These are phyloP conservation scores for Lepidochrysops patricia DNA, from an alignment of 2,888 invertebrate species.

Conservation along the genomic window DNA sequence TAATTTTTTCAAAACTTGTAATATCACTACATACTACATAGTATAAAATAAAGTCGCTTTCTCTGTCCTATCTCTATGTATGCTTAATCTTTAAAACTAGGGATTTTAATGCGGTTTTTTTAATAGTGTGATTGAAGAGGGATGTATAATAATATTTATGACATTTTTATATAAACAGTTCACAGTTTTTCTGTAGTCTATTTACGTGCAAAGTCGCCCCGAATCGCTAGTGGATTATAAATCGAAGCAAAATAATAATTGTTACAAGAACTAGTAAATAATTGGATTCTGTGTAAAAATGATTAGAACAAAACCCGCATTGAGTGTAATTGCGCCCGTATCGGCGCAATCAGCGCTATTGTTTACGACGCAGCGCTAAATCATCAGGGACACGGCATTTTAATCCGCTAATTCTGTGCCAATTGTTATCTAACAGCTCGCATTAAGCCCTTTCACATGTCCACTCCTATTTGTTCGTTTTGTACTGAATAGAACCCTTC, in stretches of 20 bases:
- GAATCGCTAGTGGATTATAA: no score
- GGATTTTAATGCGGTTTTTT: no score
- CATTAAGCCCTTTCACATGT: not conserved
- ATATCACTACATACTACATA: no score
- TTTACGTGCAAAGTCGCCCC: no score
- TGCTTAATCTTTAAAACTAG: no score
- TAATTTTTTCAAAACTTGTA: no score
- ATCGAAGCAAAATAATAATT: not conserved
- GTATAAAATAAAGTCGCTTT: no score
- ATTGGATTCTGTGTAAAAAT: conserved; percentile 19
- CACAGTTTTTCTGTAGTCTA: no score
- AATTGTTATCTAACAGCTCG: conserved; percentile 4
- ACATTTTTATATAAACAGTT: no score
- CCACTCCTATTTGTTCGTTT: not conserved
- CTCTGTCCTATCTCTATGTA: no score
- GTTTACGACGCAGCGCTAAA: conserved; percentile 47
- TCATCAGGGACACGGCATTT: conserved; percentile 42
- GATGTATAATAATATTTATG: no score
- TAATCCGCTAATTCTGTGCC: conserved; percentile 3
- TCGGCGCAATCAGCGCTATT: conserved; percentile 65
- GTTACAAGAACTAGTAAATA: not conserved
- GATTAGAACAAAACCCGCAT: conserved; percentile 65
- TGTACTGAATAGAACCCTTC: not conserved
- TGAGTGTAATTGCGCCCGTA: conserved; percentile 69
- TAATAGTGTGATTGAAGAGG: no score